phyloP scores from a whole-genome alignment of 1,140 invertebrate genomes.

The Ostrea denselamellosa region DNA sequence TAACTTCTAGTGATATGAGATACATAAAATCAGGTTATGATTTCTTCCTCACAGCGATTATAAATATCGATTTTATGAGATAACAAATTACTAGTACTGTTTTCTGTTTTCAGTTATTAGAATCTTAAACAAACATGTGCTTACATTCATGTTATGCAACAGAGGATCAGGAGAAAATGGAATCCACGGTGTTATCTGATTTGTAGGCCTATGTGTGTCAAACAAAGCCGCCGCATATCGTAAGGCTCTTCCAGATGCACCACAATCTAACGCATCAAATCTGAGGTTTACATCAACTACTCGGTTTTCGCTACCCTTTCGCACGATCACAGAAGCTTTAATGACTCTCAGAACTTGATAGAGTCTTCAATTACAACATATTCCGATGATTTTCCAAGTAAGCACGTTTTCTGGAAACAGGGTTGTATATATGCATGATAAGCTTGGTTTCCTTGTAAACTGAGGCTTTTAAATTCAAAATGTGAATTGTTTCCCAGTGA shows the following conservation, averaged over 20 bases:
- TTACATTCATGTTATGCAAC: not conserved
- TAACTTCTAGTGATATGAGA: no score
- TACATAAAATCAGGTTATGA: no score
- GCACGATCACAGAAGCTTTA: not conserved
- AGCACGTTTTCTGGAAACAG: not conserved
- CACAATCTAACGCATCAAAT: not conserved
- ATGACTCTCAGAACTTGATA: not conserved
- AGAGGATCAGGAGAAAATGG: not conserved
- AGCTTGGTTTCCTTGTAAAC: not conserved
- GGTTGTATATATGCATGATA: not conserved
- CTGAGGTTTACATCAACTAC: not conserved
- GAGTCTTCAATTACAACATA: not conserved
- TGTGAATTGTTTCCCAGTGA: not conserved
- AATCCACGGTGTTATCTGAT: not conserved
- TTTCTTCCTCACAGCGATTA: no score
- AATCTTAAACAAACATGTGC: not conserved
- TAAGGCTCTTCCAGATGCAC: not conserved
- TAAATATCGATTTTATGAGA: no score
- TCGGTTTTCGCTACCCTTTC: not conserved
- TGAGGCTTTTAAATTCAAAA: not conserved
- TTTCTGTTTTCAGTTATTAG: no score
- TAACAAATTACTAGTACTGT: no score
- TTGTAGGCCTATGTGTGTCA: not conserved
- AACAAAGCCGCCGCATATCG: not conserved
- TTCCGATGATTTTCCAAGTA: not conserved